These are phyloP conservation scores for Fopius arisanus DNA, from an alignment of 1,140 invertebrate species.

Conservation along the genomic window DNA sequence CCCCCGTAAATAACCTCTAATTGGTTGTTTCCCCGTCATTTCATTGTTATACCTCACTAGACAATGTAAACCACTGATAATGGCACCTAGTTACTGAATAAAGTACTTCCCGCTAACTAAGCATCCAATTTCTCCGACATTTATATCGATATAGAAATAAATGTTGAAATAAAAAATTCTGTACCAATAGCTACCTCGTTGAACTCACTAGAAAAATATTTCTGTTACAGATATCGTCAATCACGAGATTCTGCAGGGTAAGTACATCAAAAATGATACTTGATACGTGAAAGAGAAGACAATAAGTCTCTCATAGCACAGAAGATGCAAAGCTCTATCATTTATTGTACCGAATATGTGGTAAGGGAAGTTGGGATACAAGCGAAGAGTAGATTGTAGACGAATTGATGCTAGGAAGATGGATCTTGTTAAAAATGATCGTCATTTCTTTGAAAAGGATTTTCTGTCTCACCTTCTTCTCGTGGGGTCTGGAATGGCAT, in stretches of 20 bases:
- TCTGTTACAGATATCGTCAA: constrained; percentile 79
- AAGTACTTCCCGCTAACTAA: not conserved
- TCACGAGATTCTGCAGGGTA: constrained; percentile 87
- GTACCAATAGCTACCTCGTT: not conserved
- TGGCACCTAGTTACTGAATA: not conserved
- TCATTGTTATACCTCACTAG: not conserved
- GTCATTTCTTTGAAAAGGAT: constrained; percentile 31
- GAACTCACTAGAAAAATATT: constrained; percentile 26
- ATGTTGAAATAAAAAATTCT: not conserved
- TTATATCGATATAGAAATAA: not conserved
- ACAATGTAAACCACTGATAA: not conserved
- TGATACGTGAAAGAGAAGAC: not conserved
- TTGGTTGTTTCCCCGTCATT: not conserved
- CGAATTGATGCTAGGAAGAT: constrained; percentile 12
- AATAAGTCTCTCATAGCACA: not conserved
- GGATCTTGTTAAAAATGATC: constrained; percentile 44
- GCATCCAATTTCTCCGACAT: not conserved
- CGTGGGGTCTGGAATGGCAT: not conserved
- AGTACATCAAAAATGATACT: constrained; percentile 57
- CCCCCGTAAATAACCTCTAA: not conserved
- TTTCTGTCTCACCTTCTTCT: not conserved
- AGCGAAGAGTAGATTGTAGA: not conserved
- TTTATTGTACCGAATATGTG: not conserved
- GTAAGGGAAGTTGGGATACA: not conserved
- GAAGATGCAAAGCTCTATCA: no score